These are phyloP conservation scores for Ptychobarbus kaznakovi DNA, from an alignment of 2,797 vertebrate species.

Conservation along the genomic window DNA sequence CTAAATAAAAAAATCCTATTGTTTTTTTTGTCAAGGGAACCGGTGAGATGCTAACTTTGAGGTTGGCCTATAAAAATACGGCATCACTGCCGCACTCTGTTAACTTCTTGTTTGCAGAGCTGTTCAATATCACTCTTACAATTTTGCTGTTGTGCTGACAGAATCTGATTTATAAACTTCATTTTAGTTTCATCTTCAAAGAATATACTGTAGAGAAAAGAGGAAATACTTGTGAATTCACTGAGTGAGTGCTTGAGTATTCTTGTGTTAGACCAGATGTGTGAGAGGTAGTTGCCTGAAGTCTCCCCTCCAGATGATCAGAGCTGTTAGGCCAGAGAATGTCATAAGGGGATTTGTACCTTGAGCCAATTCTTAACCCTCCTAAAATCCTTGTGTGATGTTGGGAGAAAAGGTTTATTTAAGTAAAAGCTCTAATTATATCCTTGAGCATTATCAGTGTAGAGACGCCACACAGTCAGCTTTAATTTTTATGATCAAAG, in stretches of 20 bases:
- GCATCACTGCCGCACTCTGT: neutral
- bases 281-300: neutral
- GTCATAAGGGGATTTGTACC: neutral
- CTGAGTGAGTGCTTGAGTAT: neutral
- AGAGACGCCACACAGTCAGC: neutral
- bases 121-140: neutral
- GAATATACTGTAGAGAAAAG: neutral
- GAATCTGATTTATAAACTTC: neutral
- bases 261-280: conserved; percentile 6
- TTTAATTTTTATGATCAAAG: neutral
- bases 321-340: neutral
- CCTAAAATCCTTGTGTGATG: conserved; percentile 3
- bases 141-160: neutral
- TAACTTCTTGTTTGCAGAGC: neutral
- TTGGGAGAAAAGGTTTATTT: neutral
- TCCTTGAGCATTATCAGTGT: neutral
- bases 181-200: neutral
- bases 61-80: neutral
- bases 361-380: conserved; percentile 1
- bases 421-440: neutral
- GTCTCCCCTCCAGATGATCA: neutral
- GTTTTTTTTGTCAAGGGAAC: neutral
- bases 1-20: neutral
- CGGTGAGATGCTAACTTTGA: neutral
- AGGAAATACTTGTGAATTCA: neutral